These are phyloP conservation scores for Sceloporus undulatus DNA, from an alignment of 2,113 vertebrate species.

Conservation along the genomic window DNA sequence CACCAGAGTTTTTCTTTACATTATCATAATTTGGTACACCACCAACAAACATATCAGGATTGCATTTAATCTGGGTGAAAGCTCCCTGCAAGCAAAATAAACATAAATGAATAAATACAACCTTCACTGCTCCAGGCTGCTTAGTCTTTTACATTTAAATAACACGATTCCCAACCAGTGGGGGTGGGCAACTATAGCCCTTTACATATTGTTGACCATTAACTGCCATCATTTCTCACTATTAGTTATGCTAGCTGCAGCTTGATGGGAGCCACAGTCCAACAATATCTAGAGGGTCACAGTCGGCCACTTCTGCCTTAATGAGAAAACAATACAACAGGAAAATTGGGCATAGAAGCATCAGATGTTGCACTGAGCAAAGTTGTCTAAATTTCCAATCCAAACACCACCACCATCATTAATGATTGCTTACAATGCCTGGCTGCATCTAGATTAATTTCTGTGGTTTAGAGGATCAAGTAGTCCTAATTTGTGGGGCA, in stretches of 20 bases:
- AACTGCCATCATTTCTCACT: background rate
- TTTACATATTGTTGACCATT: background rate
- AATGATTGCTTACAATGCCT: background rate
- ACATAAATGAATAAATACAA: background rate
- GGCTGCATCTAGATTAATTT: background rate
- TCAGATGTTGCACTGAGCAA: background rate
- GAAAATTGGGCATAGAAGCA: background rate
- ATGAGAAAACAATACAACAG: too few relatives aligned
- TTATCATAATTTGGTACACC: constrained; percentile 89
- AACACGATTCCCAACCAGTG: background rate
- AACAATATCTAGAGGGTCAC: too few relatives aligned
- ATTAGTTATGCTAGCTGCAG: background rate
- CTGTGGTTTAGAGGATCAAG: background rate
- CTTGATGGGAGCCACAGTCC: background rate
- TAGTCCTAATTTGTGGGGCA: too few relatives aligned
- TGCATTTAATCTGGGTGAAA: constrained; percentile 98
- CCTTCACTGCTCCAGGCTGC: too few relatives aligned
- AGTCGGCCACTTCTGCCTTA: too few relatives aligned
- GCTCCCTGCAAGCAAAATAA: constrained; percentile 82
- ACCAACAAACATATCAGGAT: constrained; percentile 90
- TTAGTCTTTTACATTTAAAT: background rate
- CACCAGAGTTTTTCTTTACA: constrained; percentile 88
- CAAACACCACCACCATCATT: background rate
- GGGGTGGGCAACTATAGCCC: background rate
- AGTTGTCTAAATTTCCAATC: background rate